Percentiles rank a stretch among this genome's conserved stretches.
Evolutionary conservation across 2,797 vertebrate species (phyloP).

Genomic region (Gymnopithys bicolor): DNA sequence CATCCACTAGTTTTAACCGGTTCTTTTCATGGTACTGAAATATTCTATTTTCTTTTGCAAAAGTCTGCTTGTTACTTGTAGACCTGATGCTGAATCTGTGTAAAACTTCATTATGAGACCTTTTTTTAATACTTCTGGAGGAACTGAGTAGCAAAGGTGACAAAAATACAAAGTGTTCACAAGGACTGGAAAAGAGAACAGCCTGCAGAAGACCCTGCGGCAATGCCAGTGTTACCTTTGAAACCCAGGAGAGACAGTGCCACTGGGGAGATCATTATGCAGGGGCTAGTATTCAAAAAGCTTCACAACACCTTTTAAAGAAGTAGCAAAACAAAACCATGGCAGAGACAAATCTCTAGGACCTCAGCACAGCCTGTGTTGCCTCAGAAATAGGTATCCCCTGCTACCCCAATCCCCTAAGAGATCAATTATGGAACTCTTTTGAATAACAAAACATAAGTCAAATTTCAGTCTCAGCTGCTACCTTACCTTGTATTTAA

Average conservation of each 20-base stretch:
- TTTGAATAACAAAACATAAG: not conserved
- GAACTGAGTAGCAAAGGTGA: not conserved
- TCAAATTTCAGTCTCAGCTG: not conserved
- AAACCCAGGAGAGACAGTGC: not conserved
- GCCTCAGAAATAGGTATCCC: not conserved
- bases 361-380: not conserved
- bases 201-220: not conserved
- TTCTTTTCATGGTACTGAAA: not conserved
- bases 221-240: not conserved
- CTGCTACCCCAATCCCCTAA: slow-evolving; percentile 4
- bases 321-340: not conserved
- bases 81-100: not conserved
- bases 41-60: not conserved
- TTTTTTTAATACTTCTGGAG: not conserved
- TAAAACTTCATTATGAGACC: not conserved
- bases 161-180: not conserved
- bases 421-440: slow-evolving; percentile 35
- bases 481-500: not conserved
- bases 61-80: not conserved
- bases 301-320: not conserved
- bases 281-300: not conserved
- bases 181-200: not conserved
- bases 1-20: not conserved
- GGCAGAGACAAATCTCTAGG: not conserved
- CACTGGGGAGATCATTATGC: slow-evolving; percentile 17